Base-by-base conservation (phyloP, 2,888 invertebrate genomes). In the Troglohyphantes excavatus region DNA sequence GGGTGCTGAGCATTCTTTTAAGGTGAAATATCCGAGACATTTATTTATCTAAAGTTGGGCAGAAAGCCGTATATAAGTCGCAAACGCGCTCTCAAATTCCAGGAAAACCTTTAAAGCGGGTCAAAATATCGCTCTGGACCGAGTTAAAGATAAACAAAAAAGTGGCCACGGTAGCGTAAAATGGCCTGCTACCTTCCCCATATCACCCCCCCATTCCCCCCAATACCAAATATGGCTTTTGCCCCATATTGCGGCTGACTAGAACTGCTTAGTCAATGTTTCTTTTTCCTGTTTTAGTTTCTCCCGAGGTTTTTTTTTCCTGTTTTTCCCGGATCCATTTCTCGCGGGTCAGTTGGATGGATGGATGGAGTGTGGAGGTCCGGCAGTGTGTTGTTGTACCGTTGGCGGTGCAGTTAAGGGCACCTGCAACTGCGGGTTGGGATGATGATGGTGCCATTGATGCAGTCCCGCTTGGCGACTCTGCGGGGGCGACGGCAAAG, bases 91-190 rank as follows among this genome's bases (percentile, higher is more conserved):
- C 61, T 83, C 65, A 43, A 73, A 73, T 84, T 72, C 72, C 23
- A n/a, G 33, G 59, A 75, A 46, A 73, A 65, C 65, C 76, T 78
- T 72, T 82, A 88, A 82, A 89, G 75, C 82, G 61, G 82, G 88
- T 82, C 68, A 89, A 89, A 89, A 89, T 89, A 89, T 89, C 82
- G 87, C 75, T 26, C 65, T 17, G 29, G 81, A 59, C 73, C 73
- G 88, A 82, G 53, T 1, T 75, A 89, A 89, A 89, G 88, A 89
- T 82, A 89, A 89, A 89, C 82, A 89, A 82, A 88, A 82, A 70
- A 83, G 73, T 53, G 67, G 73, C 81, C 23, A 81, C 26, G 81
- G 72, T 59, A 82, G 88, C 88, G 82, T 89, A 76, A 89, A 89
- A 89, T 89, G 70, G 76, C 82, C 88, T 75, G 68, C 65, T 63